Base-by-base conservation (phyloP, 2,113 vertebrate genomes). In the Amblyornis subalaris region DNA sequence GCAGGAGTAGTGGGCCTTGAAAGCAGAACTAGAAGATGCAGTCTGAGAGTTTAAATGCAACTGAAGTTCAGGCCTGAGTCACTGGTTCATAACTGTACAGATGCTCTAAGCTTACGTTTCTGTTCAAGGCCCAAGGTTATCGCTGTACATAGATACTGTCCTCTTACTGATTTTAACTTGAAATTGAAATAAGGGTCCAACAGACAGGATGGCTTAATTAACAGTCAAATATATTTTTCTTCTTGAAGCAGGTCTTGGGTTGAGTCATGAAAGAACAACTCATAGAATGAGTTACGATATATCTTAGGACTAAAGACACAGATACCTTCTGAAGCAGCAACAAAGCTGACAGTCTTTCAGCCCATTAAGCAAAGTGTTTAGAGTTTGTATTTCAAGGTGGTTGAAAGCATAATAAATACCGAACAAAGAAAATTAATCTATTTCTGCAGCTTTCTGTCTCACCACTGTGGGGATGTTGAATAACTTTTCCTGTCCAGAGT, bases 371-470 rank as follows among this genome's bases (percentile, higher is more conserved):
- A 66, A 87, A 60, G 6, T 47, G 12, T 80, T 94, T 48, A 75
- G 48, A 89, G 35, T 75, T 92, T 54, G 85, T 75, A 10, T 57
- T 93, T 82, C 44, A 77, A 64, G 42, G 16, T 57, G 38, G 15
- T 38, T 93, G 45, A 89, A 89, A 74, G 14, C 42, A 88, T 82
- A 88, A 76, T 65, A 88, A 77, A 79, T 81, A 74, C 7, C 42
- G 45, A 75, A 84, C 12, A 86, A 78, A 61, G 23, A 91, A 95
- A 82, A 85, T 60, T 21, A 66, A 62, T 77, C 31, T 79, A 5
- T 61, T 87, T 89, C 36, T 93, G 8, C 14, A 75, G 20, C 40
- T 82, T 92, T 55, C 38, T 60, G 19, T 85, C 73, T 72, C 57
- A 80, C 4, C 17, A 33, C 7, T 44, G 33, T 24, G 6, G 25